A percentile compares a stretch with the other conserved stretches of the same genome.
phyloP scores from a whole-genome alignment of 2,888 invertebrate species.

The Chesias legatella region DNA sequence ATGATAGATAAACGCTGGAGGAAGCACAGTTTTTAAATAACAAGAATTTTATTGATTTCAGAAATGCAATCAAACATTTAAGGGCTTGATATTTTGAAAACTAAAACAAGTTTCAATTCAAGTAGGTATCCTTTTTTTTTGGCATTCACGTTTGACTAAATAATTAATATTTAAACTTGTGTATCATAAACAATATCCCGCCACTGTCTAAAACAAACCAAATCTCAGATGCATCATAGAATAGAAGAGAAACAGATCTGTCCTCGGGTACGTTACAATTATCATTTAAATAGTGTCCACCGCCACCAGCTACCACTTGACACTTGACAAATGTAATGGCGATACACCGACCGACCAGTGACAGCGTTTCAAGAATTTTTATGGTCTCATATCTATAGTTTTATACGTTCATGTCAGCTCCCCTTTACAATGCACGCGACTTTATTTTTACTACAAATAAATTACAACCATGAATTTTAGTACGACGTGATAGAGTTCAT shows the following conservation, averaged over 20 bases:
- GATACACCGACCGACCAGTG: slow-evolving; percentile 63
- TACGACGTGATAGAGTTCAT: slow-evolving; percentile 22
- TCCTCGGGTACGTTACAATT: slow-evolving; percentile 63
- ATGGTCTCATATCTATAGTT: slow-evolving; percentile 76
- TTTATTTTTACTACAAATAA: slow-evolving; percentile 25
- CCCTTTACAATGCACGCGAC: slow-evolving; percentile 50
- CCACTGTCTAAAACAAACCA: too few relatives aligned
- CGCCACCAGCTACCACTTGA: slow-evolving; percentile 70
- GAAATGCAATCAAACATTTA: too few relatives aligned
- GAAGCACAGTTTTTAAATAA: too few relatives aligned
- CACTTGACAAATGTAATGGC: slow-evolving; percentile 79
- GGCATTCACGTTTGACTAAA: too few relatives aligned
- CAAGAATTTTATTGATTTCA: too few relatives aligned
- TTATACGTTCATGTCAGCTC: slow-evolving; percentile 70
- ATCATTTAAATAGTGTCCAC: slow-evolving; percentile 76
- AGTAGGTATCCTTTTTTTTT: too few relatives aligned
- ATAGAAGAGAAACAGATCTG: slow-evolving; percentile 13
- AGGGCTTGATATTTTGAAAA: too few relatives aligned
- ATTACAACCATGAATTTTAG: slow-evolving; percentile 9
- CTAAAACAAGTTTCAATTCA: too few relatives aligned
- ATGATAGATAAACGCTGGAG: too few relatives aligned
- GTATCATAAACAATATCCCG: too few relatives aligned
- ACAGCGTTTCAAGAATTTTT: slow-evolving; percentile 76
- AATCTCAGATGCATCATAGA: slow-evolving; percentile 4
- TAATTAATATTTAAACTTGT: too few relatives aligned